Evolutionary conservation across 2,113 vertebrate species (phyloP).

Genomic region (Pycnonotus jocosus): DNA sequence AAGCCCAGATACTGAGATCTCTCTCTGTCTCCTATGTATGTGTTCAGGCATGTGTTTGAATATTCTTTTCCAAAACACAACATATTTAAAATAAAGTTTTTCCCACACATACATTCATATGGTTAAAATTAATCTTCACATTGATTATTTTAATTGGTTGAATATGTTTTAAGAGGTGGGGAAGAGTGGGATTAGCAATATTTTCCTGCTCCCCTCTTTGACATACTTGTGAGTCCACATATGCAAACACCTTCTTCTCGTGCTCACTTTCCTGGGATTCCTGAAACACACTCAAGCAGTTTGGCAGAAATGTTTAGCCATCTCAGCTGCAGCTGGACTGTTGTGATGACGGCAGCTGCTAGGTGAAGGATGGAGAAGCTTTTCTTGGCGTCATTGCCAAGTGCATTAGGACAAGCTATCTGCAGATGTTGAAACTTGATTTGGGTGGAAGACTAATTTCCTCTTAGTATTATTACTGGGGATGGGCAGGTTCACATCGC

Average conservation of each 20-base stretch:
- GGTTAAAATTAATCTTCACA: not conserved
- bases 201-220: not conserved
- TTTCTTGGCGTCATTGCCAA: not conserved
- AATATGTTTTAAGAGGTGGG: not conserved
- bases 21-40: not conserved
- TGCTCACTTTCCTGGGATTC: not conserved
- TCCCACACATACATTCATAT: not conserved
- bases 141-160: conserved; percentile 13
- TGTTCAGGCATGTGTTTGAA: not conserved
- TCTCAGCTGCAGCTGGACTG: not conserved
- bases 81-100: not conserved
- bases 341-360: not conserved
- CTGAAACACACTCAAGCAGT: not conserved
- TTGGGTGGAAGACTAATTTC: conserved; percentile 10
- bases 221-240: not conserved
- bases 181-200: not conserved
- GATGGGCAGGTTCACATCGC: not conserved
- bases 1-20: not conserved
- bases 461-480: not conserved
- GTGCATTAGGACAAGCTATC: not conserved
- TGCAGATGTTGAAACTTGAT: conserved; percentile 28
- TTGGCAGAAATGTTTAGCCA: conserved; percentile 12
- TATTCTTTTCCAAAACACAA: conserved; percentile 19
- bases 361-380: not conserved
- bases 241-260: not conserved